Conservation (phyloP, 2,888 invertebrate genomes). For the Agrypnus murinus region DNA sequence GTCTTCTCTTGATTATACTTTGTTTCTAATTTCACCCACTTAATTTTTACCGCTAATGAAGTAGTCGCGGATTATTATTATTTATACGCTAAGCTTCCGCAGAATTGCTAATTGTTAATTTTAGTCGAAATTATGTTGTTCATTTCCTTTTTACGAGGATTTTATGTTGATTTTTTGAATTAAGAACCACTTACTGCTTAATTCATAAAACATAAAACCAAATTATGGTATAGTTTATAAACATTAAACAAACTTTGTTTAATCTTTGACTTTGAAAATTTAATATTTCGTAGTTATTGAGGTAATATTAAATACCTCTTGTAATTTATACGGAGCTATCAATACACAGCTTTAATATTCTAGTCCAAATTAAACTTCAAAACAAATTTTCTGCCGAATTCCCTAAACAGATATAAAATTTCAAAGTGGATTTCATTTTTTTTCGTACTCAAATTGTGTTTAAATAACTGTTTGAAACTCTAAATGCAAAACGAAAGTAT, state of each 20-base stretch:
- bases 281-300: too few relatives aligned
- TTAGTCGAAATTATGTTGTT: conserved; percentile 63
- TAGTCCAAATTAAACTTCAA: conserved; percentile 1
- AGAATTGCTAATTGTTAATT: conserved; percentile 67
- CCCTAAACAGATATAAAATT: not conserved
- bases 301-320: too few relatives aligned
- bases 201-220: conserved; percentile 59
- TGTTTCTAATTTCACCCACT: conserved; percentile 67
- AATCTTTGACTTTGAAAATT: too few relatives aligned
- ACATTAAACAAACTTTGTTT: too few relatives aligned
- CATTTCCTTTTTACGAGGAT: conserved; percentile 60
- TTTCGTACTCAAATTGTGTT: not conserved
- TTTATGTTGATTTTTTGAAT: conserved; percentile 66
- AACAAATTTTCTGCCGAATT: not conserved
- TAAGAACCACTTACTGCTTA: conserved; percentile 65
- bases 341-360: conserved; percentile 1
- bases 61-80: conserved; percentile 68
- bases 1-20: conserved; percentile 66
- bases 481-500: not conserved
- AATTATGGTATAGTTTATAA: not conserved
- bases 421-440: not conserved
- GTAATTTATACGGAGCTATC: too few relatives aligned
- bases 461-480: too few relatives aligned
- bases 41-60: conserved; percentile 68
- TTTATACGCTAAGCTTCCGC: conserved; percentile 66